These are phyloP conservation scores for Drosophila incognita DNA, from an alignment of 2,888 invertebrate genomes.

Conservation along the genomic window DNA sequence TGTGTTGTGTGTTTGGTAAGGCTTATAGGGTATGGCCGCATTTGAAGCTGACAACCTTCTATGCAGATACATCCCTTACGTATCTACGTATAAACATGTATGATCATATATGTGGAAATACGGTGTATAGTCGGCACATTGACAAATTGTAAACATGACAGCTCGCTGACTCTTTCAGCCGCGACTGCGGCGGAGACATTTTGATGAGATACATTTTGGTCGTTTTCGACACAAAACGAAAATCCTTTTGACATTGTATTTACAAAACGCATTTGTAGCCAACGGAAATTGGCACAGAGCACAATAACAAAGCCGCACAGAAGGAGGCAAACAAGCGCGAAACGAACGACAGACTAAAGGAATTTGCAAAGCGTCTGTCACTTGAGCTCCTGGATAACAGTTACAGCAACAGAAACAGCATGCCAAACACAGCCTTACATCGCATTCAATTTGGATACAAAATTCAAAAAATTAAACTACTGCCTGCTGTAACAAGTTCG, in stretches of 20 bases:
- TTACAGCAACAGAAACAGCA: neutral
- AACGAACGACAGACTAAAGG: conserved; percentile 26
- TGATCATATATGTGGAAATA: neutral
- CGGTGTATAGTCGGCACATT: conserved; percentile 40
- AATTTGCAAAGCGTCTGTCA: conserved; percentile 33
- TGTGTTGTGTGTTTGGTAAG: conserved; percentile 47
- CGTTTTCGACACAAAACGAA: conserved; percentile 52
- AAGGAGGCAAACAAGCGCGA: conserved; percentile 44
- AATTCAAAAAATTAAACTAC: conserved; percentile 10
- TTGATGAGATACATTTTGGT: conserved; percentile 50
- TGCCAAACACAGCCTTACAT: neutral
- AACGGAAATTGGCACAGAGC: conserved; percentile 72
- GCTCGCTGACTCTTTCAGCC: conserved; percentile 35
- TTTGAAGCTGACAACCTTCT: neutral
- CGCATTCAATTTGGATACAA: conserved; percentile 9
- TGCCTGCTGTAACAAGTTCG: conserved; percentile 5
- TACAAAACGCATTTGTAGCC: conserved; percentile 74
- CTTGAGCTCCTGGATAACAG: conserved; percentile 15
- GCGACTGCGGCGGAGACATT: conserved; percentile 34
- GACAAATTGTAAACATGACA: conserved; percentile 58
- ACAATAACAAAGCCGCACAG: conserved; percentile 69
- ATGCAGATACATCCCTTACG: neutral
- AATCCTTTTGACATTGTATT: conserved; percentile 76
- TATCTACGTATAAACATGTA: neutral
- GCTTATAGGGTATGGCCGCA: conserved; percentile 21